Conservation (phyloP, 2,888 invertebrate genomes). For the Apotomis betuletana region DNA sequence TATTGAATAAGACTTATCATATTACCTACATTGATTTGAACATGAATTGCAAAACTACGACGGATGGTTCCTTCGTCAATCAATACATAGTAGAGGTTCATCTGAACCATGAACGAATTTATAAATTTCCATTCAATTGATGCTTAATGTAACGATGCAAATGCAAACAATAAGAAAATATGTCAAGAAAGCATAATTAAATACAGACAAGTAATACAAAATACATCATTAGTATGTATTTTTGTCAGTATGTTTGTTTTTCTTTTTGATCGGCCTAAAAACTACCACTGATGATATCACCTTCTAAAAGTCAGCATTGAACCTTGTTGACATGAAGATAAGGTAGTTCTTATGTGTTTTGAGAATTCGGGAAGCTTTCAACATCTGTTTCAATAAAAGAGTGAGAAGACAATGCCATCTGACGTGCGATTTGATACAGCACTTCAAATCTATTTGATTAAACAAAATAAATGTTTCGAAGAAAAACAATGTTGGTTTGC, state of each 20-base stretch:
- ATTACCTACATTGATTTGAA: no score
- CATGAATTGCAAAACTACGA: neutral
- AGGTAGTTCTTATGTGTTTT: neutral
- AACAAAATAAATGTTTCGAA: constrained; percentile 45
- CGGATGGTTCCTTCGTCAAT: constrained; percentile 42
- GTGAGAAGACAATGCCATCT: constrained; percentile 43
- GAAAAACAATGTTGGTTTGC: constrained; percentile 36
- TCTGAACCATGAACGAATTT: constrained; percentile 7
- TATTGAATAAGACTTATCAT: no score
- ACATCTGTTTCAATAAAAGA: constrained; percentile 42
- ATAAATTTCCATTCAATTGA: constrained; percentile 29
- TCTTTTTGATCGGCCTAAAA: constrained; percentile 35
- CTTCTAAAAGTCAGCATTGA: constrained; percentile 2
- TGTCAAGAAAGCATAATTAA: constrained; percentile 42
- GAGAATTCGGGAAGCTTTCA: constrained; percentile 6
- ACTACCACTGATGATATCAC: constrained; percentile 1
- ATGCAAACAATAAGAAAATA: constrained; percentile 35
- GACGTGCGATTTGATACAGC: constrained; percentile 48
- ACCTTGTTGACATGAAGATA: neutral
- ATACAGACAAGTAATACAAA: constrained; percentile 38
- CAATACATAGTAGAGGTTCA: neutral
- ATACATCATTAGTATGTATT: constrained; percentile 42
- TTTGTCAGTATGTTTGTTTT: constrained; percentile 38
- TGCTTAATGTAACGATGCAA: constrained; percentile 28
- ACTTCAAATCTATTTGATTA: constrained; percentile 48